Base-by-base conservation (phyloP, 2,888 invertebrate species). In the Heterodera filipjevi region DNA sequence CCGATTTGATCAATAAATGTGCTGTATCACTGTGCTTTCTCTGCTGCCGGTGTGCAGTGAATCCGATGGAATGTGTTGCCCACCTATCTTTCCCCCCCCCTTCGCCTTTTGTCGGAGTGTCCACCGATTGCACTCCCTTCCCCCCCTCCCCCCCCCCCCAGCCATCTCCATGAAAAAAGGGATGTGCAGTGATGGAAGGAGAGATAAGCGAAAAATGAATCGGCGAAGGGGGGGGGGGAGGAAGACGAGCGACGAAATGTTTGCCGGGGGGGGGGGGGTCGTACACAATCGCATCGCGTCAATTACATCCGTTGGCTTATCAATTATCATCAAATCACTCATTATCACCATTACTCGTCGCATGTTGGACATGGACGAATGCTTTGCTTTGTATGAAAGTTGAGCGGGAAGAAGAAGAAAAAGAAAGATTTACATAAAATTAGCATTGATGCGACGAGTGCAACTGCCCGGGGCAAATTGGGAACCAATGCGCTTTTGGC, bases 1-100 rank as follows among this genome's bases (percentile, higher is more conserved):
- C n/a, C n/a, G n/a, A n/a, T 16, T 33, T 35, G 32, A 35, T 44
- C 49, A 66, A 64, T 64, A 49, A 53, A 66, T 75, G 33, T 35
- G 75, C 39, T 75, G 75, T 66, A 59, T 49, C 53, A 59, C 39
- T 59, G 33, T 35, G 68, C 59, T 59, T 59, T 59, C 27, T 59
- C 59, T 59, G 59, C 27, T 16, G 19, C 49, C 59, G 59, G 27
- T 22, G 59, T 19, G 59, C 22, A 59, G 27, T 22, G 59, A n/a
- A 27, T 59, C 53, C n/a, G 68, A 8, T 68, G 68, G 68, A 68
- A 68, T 68, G 32, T 33, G 33, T 33, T 33, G 66, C 16, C 59
- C 59, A 6, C 22, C 59, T 1, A 22, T 27, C 59, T n/a, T 8
- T 27, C 59, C n/a, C 59, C 59, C 27, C 22, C 27, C 27, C 59